Conservation (phyloP, 2,888 invertebrate genomes). For the Agonopterix alstromeriana region DNA sequence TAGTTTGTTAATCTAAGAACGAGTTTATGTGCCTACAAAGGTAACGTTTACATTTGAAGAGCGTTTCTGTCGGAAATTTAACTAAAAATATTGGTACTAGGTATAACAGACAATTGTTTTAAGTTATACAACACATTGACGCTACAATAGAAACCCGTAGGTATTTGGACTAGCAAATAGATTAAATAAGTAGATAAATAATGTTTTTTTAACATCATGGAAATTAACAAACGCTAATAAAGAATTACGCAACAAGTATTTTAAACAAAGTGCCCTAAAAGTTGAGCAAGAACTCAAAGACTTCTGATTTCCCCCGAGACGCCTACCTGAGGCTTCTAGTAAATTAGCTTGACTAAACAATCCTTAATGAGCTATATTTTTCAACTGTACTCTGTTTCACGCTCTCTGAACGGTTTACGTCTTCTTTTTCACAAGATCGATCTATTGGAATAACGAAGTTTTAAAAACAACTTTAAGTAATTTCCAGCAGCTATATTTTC, state of each 20-base stretch:
- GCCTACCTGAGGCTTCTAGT: slow-evolving; percentile 46
- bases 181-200: background rate
- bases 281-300: slow-evolving; percentile 42
- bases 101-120: background rate
- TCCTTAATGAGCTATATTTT: slow-evolving; percentile 60
- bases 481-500: background rate
- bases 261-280: slow-evolving; percentile 40
- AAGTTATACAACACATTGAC: background rate
- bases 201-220: background rate
- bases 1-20: too few relatives aligned
- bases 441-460: slow-evolving; percentile 3
- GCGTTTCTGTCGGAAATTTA: too few relatives aligned
- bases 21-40: too few relatives aligned
- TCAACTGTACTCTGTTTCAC: slow-evolving; percentile 35
- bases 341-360: slow-evolving; percentile 68
- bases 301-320: slow-evolving; percentile 60
- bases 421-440: slow-evolving; percentile 28
- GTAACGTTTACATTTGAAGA: too few relatives aligned
- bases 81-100: too few relatives aligned
- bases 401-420: slow-evolving; percentile 26
- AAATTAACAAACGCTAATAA: slow-evolving; percentile 5
- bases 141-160: background rate
- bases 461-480: too few relatives aligned
- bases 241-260: slow-evolving; percentile 33
- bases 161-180: too few relatives aligned